These are phyloP conservation scores for Heterodera schachtii DNA, from an alignment of 1,140 invertebrate genomes.

Conservation along the genomic window DNA sequence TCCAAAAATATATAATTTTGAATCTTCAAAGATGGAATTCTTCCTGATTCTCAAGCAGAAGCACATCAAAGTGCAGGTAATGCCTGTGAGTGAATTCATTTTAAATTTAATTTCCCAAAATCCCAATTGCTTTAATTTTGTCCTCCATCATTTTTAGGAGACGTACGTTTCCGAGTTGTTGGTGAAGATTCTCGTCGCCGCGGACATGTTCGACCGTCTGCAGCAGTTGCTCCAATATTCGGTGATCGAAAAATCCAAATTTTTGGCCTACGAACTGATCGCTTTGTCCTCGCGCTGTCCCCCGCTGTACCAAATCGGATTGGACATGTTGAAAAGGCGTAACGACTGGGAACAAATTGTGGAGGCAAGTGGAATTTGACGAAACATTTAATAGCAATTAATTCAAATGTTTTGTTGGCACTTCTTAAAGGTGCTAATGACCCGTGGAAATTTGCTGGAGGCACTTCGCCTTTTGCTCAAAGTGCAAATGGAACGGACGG, in stretches of 20 bases:
- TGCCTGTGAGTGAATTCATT: too few species aligned
- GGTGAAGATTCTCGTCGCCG: conserved; percentile 16
- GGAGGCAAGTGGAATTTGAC: not conserved
- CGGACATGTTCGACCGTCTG: conserved; percentile 3
- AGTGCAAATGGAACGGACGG: not conserved
- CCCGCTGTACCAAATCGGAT: conserved; percentile 20
- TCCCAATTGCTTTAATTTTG: not conserved
- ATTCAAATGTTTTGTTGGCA: not conserved
- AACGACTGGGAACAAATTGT: conserved; percentile 23
- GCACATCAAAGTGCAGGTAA: conserved; percentile 19
- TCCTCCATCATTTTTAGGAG: not conserved
- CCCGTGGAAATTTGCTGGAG: conserved; percentile 10
- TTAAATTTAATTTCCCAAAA: too few species aligned
- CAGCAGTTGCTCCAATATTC: conserved; percentile 28
- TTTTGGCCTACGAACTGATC: conserved; percentile 30
- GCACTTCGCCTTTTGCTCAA: conserved; percentile 17
- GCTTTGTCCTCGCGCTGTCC: conserved; percentile 16
- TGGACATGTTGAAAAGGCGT: conserved; percentile 30
- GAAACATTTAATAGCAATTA: too few species aligned
- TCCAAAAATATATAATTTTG: not conserved
- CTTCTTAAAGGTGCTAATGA: not conserved
- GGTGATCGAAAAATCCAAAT: conserved; percentile 29
- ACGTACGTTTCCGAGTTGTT: conserved; percentile 25
- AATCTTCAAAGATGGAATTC: conserved; percentile 3
- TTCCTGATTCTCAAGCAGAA: conserved; percentile 14